These are phyloP conservation scores for Syncerus caffer DNA, from an alignment of 2,797 vertebrate genomes.

Conservation along the genomic window DNA sequence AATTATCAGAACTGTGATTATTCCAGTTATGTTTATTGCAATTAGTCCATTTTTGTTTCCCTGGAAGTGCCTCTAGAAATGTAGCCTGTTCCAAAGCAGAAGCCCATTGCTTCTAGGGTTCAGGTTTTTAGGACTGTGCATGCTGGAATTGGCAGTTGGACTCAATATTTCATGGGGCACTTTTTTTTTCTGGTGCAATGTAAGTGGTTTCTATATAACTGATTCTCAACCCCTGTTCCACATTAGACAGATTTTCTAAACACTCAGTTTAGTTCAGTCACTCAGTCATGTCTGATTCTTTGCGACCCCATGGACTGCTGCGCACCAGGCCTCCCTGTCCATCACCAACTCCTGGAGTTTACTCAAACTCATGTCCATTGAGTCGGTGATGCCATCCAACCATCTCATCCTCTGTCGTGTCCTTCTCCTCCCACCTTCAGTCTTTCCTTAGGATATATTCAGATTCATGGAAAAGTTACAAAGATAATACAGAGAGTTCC, in stretches of 20 bases:
- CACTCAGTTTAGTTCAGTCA: not conserved
- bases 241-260: not conserved
- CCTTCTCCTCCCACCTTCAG: not conserved
- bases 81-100: not conserved
- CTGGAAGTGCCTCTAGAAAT: not conserved
- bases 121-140: not conserved
- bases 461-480: not conserved
- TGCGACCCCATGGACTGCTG: not conserved
- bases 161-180: not conserved
- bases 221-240: not conserved
- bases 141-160: not conserved
- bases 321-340: not conserved
- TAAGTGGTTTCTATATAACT: not conserved
- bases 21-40: not conserved
- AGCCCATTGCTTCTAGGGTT: not conserved
- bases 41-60: not conserved
- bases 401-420: not conserved
- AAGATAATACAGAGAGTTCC: not conserved
- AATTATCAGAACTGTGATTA: not conserved
- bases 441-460: slow-evolving; percentile 5
- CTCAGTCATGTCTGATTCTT: not conserved
- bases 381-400: not conserved
- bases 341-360: not conserved
- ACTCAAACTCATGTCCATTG: not conserved
- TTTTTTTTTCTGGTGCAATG: slow-evolving; percentile 1